These are phyloP conservation scores for Protobothrops flavoviridis DNA, from an alignment of 2,113 vertebrate genomes.

Conservation along the genomic window DNA sequence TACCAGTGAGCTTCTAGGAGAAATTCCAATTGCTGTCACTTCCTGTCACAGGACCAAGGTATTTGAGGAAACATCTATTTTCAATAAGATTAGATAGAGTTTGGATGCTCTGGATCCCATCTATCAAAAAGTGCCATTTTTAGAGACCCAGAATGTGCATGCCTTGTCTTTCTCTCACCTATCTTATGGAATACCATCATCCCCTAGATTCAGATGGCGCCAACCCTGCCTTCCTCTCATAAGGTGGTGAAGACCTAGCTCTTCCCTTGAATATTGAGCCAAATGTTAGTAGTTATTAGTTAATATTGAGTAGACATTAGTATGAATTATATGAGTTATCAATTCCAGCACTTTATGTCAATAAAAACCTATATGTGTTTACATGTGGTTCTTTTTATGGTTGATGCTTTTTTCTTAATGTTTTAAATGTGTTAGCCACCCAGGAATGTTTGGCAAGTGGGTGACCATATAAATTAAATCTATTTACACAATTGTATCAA, in stretches of 20 bases:
- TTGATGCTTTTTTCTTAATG: background rate
- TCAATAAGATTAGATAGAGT: background rate
- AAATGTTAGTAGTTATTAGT: background rate
- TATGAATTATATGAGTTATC: background rate
- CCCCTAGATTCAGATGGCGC: background rate
- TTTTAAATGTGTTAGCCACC: background rate
- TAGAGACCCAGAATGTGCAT: background rate
- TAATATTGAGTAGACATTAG: no score
- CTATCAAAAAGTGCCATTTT: background rate
- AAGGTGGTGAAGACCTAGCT: background rate
- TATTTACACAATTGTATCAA: background rate
- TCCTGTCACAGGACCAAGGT: background rate
- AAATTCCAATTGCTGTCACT: background rate
- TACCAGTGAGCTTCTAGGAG: background rate
- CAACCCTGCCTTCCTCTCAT: background rate
- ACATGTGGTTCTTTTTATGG: background rate
- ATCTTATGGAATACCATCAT: background rate
- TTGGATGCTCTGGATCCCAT: background rate
- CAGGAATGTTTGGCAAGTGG: background rate
- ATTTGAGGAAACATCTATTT: background rate
- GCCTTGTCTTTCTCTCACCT: background rate
- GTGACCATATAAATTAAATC: background rate
- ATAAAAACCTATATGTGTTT: background rate
- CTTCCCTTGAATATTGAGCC: background rate
- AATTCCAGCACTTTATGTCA: background rate